Conservation (phyloP, 1,140 invertebrate species). For the Acromyrmex heyeri region DNA sequence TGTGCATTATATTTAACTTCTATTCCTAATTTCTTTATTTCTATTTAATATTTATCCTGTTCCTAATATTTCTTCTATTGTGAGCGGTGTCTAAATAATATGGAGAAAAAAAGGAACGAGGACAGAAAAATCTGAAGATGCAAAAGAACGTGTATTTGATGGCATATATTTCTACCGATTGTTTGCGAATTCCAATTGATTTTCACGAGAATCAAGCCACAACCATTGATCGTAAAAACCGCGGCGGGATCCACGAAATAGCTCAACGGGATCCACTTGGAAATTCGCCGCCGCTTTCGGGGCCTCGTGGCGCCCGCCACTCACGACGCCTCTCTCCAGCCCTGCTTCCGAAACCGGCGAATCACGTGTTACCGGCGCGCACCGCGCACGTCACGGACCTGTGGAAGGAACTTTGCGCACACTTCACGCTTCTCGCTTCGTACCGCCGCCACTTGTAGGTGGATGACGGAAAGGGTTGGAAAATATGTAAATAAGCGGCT, state of each 20-base stretch:
- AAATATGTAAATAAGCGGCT: slow-evolving; percentile 66
- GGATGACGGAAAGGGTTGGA: slow-evolving; percentile 68
- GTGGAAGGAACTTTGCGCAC: slow-evolving; percentile 69
- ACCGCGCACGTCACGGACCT: slow-evolving; percentile 61
- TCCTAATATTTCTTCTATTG: too few relatives aligned
- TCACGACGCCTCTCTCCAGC: background rate
- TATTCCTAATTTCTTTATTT: too few relatives aligned
- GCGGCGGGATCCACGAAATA: background rate
- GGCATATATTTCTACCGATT: background rate
- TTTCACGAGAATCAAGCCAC: background rate
- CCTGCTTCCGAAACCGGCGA: slow-evolving; percentile 70
- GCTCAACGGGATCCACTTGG: background rate
- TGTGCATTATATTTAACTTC: too few relatives aligned
- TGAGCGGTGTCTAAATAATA: too few relatives aligned
- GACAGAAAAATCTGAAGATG: background rate
- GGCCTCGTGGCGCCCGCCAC: background rate
- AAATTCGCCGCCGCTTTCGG: background rate
- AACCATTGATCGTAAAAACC: slow-evolving; percentile 1
- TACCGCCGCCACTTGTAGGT: slow-evolving; percentile 29
- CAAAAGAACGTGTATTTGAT: background rate
- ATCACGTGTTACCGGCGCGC: slow-evolving; percentile 64
- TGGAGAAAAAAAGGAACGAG: too few relatives aligned
- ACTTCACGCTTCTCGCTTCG: slow-evolving; percentile 38
- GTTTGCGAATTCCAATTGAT: background rate
- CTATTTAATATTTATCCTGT: too few relatives aligned